Evolutionary conservation across 2,113 vertebrate genomes (phyloP).

Genomic region (Micronisus gabar): DNA sequence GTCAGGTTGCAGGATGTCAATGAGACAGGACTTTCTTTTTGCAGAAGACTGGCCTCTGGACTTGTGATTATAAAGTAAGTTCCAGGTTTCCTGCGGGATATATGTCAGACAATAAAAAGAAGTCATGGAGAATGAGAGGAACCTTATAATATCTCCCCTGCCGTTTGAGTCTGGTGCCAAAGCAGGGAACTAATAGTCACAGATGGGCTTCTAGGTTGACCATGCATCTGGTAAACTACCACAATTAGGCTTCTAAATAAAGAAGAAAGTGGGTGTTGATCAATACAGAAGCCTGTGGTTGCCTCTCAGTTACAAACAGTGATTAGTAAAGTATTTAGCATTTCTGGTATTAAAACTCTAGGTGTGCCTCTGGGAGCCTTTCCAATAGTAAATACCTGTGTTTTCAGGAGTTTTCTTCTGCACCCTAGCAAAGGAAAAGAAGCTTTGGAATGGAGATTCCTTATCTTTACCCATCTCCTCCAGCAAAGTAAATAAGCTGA

Average conservation of each 20-base stretch:
- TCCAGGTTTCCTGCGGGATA: neutral
- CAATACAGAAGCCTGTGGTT: neutral
- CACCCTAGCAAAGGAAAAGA: neutral
- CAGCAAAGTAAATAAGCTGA: neutral
- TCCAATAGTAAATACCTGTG: neutral
- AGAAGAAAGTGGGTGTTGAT: neutral
- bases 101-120: neutral
- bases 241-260: neutral
- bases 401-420: neutral
- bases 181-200: neutral
- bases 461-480: neutral
- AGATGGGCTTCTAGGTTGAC: neutral
- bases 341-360: neutral
- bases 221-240: neutral
- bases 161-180: neutral
- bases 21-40: neutral
- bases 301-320: neutral
- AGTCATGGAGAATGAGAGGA: neutral
- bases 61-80: neutral
- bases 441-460: neutral
- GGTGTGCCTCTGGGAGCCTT: neutral
- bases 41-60: neutral
- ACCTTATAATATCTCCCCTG: neutral
- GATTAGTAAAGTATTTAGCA: neutral
- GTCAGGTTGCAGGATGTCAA: neutral